Base-by-base conservation (phyloP, 1,140 invertebrate genomes). In the Lucilia sericata region DNA sequence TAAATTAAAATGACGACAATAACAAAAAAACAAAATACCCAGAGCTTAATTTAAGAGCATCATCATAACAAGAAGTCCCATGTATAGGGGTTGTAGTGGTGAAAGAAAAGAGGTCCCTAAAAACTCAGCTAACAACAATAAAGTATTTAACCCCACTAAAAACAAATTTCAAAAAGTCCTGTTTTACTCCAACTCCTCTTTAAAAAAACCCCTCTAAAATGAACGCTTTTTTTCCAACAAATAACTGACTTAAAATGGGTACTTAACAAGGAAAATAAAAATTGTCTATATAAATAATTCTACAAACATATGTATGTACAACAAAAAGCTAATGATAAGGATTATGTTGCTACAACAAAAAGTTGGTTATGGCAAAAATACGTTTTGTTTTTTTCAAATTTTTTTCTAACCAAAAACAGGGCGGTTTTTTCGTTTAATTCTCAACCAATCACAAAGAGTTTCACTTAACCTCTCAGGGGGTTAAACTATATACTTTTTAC, bases 1-100 rank as follows among this genome's bases (percentile, higher is more conserved):
- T 9, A 47, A 36, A 78, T 75, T 17, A 75, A 75, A n/a, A 34
- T 2, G n/a, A 78, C n/a, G 25, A 80, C 42, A 80, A 47, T 17
- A 36, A 42, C 17, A 78, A 42, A 19, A n/a, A 78, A 76, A 80
- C 0, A 78, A 80, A 80, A 76, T 5, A 76, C 13, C 13, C n/a
- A 60, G 75, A 80, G 42, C 76, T 80, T 80, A 80, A 80, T 80
- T 80, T 51, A 80, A 80, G 42, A 80, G 76, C 76, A 76, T 80
- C 76, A 36, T 19, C 76, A 80, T 25, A 70, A 21, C 19, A 21
- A 21, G 17, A n/a, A n/a, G 14, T n/a, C 17, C 8, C 55, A 12
- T 8, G 42, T 8, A 42, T 0, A 42, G 25, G 25, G 25, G 25
- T 42, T 42, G 13, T 4, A 55, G 51, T 55, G 51, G 51, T n/a